phyloP scores from a whole-genome alignment of 1,140 invertebrate genomes.

The Lethrus apterus region DNA sequence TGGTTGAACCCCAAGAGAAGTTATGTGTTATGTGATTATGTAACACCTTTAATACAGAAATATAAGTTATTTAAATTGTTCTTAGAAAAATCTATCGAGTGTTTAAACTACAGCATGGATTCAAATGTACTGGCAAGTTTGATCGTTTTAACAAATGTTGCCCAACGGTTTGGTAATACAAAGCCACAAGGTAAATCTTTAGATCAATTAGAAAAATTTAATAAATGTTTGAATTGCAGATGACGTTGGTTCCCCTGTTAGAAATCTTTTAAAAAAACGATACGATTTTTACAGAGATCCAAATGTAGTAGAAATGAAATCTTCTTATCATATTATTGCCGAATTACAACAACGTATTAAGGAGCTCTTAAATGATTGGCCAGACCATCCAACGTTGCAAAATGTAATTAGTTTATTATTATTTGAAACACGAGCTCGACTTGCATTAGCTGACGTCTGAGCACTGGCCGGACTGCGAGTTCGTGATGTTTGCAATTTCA shows the following conservation, averaged over 20 bases:
- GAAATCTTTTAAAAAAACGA: conserved; percentile 32
- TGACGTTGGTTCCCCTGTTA: neutral
- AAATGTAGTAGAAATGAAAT: conserved; percentile 68
- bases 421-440: no score
- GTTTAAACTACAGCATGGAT: conserved; percentile 47
- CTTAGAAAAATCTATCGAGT: conserved; percentile 42
- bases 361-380: conserved; percentile 75
- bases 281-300: conserved; percentile 83
- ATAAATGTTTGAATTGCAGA: neutral
- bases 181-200: conserved; percentile 28
- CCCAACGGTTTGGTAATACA: conserved; percentile 26
- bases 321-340: conserved; percentile 62
- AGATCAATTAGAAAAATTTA: neutral
- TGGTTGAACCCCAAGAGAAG: conserved; percentile 44
- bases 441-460: no score
- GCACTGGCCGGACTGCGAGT: no score
- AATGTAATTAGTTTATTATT: conserved; percentile 50
- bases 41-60: conserved; percentile 50
- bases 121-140: conserved; percentile 49
- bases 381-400: conserved; percentile 80
- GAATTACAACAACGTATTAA: conserved; percentile 54
- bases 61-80: conserved; percentile 51
- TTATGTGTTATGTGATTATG: conserved; percentile 45
- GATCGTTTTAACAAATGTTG: conserved; percentile 40
- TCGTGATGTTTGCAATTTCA: no score